Conservation (phyloP, 37 sponge, comb jelly and placozoan genomes). For the Mnemiopsis leidyi region DNA sequence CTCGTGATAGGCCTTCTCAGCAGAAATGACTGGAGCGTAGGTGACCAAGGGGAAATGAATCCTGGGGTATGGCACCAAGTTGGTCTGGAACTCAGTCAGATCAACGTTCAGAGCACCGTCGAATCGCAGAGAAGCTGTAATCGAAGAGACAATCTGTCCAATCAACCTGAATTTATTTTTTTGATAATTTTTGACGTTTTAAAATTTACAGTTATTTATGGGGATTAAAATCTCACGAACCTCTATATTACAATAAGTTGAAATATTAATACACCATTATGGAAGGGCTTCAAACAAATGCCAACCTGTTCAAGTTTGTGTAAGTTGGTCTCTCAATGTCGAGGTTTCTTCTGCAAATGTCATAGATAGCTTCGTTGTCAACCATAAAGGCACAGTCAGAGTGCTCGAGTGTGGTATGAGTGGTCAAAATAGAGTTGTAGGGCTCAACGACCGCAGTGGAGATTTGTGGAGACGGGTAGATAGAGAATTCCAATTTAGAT, state of each 20-base stretch:
- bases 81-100: conserved; percentile 90
- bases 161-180: conserved; percentile 71
- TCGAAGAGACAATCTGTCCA: conserved; percentile 90
- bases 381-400: conserved; percentile 96
- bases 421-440: conserved; percentile 92
- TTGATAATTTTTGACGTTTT: too few species aligned
- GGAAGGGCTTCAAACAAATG: too few species aligned
- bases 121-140: conserved; percentile 81
- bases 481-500: conserved; percentile 69
- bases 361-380: conserved; percentile 95
- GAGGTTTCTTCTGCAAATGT: conserved; percentile 86
- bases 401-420: conserved; percentile 93
- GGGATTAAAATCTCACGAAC: too few species aligned
- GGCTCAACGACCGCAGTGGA: conserved; percentile 95
- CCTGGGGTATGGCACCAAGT: conserved; percentile 90
- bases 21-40: conserved; percentile 87
- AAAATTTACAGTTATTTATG: too few species aligned
- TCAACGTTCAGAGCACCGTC: conserved; percentile 90
- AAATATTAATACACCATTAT: too few species aligned
- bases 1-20: conserved; percentile 83
- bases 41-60: conserved; percentile 89
- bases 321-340: conserved; percentile 88
- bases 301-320: conserved; percentile 80
- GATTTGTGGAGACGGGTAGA: conserved; percentile 71
- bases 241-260: too few species aligned